Conservation (phyloP, 1,140 invertebrate genomes). For the Colletes latitarsis region DNA sequence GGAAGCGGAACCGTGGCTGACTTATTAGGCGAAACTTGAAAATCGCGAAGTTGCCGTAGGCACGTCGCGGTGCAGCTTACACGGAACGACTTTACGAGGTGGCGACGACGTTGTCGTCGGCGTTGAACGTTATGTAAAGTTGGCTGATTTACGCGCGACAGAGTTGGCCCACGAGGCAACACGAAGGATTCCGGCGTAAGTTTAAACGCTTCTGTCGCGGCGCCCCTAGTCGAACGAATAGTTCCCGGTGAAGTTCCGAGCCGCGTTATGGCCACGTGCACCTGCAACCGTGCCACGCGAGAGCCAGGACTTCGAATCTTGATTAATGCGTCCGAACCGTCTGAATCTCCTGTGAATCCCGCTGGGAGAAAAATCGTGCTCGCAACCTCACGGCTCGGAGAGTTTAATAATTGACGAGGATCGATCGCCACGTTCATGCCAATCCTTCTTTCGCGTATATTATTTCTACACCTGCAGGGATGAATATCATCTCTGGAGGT, state of each 20-base stretch:
- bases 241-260: slow-evolving; percentile 63
- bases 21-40: slow-evolving; percentile 59
- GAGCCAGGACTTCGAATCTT: slow-evolving; percentile 60
- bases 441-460: too few species aligned
- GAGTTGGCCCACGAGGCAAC: slow-evolving; percentile 59
- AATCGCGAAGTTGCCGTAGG: slow-evolving; percentile 53
- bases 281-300: slow-evolving; percentile 44
- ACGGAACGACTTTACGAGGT: slow-evolving; percentile 30
- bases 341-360: slow-evolving; percentile 1
- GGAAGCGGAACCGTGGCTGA: slow-evolving; percentile 9
- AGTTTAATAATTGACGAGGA: neutral
- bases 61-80: slow-evolving; percentile 34
- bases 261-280: slow-evolving; percentile 57
- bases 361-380: slow-evolving; percentile 23
- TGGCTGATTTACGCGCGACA: slow-evolving; percentile 69
- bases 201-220: slow-evolving; percentile 64
- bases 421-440: neutral
- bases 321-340: slow-evolving; percentile 52
- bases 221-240: slow-evolving; percentile 60
- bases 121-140: slow-evolving; percentile 65
- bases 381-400: slow-evolving; percentile 18
- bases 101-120: slow-evolving; percentile 52
- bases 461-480: too few species aligned
- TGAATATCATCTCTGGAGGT: too few species aligned
- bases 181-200: slow-evolving; percentile 70